Evolutionary conservation across 2,113 vertebrate genomes (phyloP), one percentile per base, ranked within the genome.

Genomic region (Clarias batrachus): DNA sequence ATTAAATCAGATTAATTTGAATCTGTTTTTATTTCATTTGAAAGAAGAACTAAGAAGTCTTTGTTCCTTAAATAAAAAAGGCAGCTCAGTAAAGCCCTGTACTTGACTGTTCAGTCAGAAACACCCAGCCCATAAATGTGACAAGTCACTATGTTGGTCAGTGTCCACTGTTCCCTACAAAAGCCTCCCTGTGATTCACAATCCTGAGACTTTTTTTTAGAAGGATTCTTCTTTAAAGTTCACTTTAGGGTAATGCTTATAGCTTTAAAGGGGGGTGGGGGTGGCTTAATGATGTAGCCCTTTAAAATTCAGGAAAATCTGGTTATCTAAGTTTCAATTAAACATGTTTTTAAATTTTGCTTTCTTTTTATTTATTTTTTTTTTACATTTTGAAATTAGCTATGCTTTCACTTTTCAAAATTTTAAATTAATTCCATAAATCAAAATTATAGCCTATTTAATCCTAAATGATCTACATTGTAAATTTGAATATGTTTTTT

Each of bases 81-180:
- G 84, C 48, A 30, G 59, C 84, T 68, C 27, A 71, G 33, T 23
- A 48, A 81, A 82, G 2, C 25, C 27, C 10, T 74, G 57, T 9
- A 62, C 4, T 60, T 81, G 60, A 62, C 80, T 74, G 25, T 19
- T 71, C 27, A 17, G 71, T 65, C 70, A 65, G 60, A 82, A 3
- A 76, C 80, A 6, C 86, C 86, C 70, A 65, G 41, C 80, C 81
- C 80, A 76, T 82, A 65, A 63, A 77, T 77, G 57, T 52, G 80
- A 71, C 33, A 65, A 63, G 37, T 82, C 37, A 87, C 79, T 48
- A 27, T 65, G 70, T 23, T 33, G 33, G 56, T 63, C 66, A 76
- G 25, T 8, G 6, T 63, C 73, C 68, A 74, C 57, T 63, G 48
- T 30, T 82, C 59, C 19, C 21, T 65, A 87, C 56, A 76, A 87